These are phyloP conservation scores for Alcis repandata DNA, from an alignment of 2,888 invertebrate genomes.

Conservation along the genomic window DNA sequence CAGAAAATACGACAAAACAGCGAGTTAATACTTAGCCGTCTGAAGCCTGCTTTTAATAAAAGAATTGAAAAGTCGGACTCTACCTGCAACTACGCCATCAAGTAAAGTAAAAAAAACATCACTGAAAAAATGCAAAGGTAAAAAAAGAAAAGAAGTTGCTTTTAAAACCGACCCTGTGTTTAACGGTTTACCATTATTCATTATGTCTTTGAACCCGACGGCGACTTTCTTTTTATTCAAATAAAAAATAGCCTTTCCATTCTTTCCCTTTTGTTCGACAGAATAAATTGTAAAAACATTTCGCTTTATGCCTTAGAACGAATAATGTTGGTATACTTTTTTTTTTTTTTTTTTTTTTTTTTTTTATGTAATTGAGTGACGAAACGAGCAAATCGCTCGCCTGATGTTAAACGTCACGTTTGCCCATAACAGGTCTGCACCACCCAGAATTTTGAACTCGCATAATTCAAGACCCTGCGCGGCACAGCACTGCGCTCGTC, in stretches of 20 bases:
- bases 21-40: too few species aligned
- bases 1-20: too few species aligned
- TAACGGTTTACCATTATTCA: slow-evolving; percentile 40
- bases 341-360: too few species aligned
- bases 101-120: slow-evolving; percentile 18
- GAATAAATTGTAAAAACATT: slow-evolving; percentile 35
- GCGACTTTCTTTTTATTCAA: slow-evolving; percentile 31
- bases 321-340: slow-evolving; percentile 8
- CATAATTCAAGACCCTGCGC: too few species aligned
- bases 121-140: slow-evolving; percentile 19
- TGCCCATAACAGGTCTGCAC: too few species aligned
- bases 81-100: neutral
- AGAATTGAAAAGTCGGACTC: neutral
- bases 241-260: slow-evolving; percentile 34
- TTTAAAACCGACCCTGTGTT: slow-evolving; percentile 32
- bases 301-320: slow-evolving; percentile 19
- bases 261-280: slow-evolving; percentile 29
- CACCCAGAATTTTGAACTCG: too few species aligned
- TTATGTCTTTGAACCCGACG: slow-evolving; percentile 33
- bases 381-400: too few species aligned
- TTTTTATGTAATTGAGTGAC: too few species aligned
- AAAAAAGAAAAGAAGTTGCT: slow-evolving; percentile 23
- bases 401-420: too few species aligned
- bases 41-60: neutral
- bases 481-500: too few species aligned